Evolutionary conservation across 2,797 vertebrate species (phyloP).

Genomic region (Sebastiscus albofasciatus): DNA sequence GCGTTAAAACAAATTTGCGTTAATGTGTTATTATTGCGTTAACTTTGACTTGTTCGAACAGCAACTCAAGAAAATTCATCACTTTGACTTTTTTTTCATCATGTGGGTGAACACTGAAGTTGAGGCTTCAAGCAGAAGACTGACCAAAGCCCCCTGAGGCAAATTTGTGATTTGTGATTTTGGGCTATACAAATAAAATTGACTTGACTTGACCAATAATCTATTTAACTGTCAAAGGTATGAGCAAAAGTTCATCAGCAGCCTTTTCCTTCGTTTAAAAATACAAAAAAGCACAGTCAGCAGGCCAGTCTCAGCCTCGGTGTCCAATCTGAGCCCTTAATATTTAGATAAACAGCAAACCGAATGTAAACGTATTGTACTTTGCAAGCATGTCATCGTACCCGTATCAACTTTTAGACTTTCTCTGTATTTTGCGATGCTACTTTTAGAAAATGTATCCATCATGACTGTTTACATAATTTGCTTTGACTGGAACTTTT

Average conservation of each 20-base stretch:
- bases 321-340: not conserved
- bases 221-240: conserved; percentile 10
- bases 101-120: not conserved
- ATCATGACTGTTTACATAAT: conserved; percentile 59
- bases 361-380: not conserved
- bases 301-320: accelerated
- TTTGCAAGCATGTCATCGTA: not conserved
- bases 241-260: conserved; percentile 18
- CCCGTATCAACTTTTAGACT: not conserved
- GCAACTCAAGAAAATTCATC: not conserved
- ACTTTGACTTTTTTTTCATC: not conserved
- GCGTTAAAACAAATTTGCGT: too few species aligned
- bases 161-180: too few species aligned
- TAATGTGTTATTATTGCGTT: too few species aligned
- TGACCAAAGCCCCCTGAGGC: not conserved
- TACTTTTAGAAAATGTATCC: conserved; percentile 34
- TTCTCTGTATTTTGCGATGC: not conserved
- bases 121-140: not conserved
- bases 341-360: not conserved
- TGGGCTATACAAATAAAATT: too few species aligned
- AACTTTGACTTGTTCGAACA: not conserved
- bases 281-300: not conserved
- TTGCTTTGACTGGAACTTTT: conserved; percentile 61
- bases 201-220: not conserved
- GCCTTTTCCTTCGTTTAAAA: not conserved